These are phyloP conservation scores for Anabas testudineus DNA, from an alignment of 2,797 vertebrate genomes.

Conservation along the genomic window DNA sequence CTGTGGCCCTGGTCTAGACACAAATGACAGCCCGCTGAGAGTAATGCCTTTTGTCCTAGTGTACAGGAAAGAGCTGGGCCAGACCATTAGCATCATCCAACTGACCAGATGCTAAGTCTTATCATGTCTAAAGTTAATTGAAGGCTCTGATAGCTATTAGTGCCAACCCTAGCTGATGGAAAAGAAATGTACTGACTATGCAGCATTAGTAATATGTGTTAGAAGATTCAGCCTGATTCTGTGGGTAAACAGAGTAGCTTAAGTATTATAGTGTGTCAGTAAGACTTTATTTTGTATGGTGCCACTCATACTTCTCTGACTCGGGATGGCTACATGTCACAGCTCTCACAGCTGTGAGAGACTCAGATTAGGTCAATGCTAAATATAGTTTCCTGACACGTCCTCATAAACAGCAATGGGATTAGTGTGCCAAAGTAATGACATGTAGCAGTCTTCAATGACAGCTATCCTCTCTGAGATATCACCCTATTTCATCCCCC, in stretches of 20 bases:
- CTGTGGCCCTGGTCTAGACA: slow-evolving; percentile 70
- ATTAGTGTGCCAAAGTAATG: slow-evolving; percentile 65
- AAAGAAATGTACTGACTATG: slow-evolving; percentile 46
- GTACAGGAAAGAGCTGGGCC: slow-evolving; percentile 62
- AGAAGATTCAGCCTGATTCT: slow-evolving; percentile 29
- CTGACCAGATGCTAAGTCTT: slow-evolving; percentile 67
- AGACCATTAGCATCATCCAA: slow-evolving; percentile 72
- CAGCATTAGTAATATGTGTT: slow-evolving; percentile 26
- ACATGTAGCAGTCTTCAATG: slow-evolving; percentile 69
- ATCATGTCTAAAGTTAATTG: slow-evolving; percentile 75
- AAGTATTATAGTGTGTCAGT: slow-evolving; percentile 4
- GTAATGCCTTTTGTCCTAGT: slow-evolving; percentile 67
- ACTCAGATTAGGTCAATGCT: slow-evolving; percentile 59
- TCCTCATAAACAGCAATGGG: slow-evolving; percentile 68
- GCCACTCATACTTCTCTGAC: slow-evolving; percentile 33
- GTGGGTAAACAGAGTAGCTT: slow-evolving; percentile 1
- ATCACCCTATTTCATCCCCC: slow-evolving; percentile 71
- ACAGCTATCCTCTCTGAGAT: slow-evolving; percentile 59
- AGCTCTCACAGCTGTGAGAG: slow-evolving; percentile 22
- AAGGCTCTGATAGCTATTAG: slow-evolving; percentile 74
- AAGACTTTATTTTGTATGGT: background rate
- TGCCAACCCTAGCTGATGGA: slow-evolving; percentile 58
- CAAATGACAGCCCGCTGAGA: slow-evolving; percentile 72
- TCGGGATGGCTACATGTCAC: slow-evolving; percentile 31
- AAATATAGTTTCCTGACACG: slow-evolving; percentile 77